These are phyloP conservation scores for Manacus vitellinus DNA, from an alignment of 2,113 vertebrate species.

Conservation along the genomic window DNA sequence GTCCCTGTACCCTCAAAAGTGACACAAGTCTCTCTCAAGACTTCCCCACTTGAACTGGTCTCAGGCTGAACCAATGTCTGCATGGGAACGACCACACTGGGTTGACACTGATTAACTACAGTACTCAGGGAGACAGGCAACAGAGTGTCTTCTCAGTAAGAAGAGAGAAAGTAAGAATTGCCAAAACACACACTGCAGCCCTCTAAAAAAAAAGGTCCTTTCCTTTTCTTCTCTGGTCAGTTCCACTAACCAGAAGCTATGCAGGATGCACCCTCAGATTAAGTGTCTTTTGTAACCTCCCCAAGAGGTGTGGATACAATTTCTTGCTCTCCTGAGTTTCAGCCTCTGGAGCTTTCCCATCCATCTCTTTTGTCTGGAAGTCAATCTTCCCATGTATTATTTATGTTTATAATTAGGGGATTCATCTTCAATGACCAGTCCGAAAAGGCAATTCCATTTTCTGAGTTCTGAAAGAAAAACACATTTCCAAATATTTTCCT, in stretches of 20 bases:
- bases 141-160: not conserved
- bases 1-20: not conserved
- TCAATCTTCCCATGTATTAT: slow-evolving; percentile 15
- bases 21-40: not conserved
- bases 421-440: not conserved
- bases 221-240: not conserved
- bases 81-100: not conserved
- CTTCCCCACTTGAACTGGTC: not conserved
- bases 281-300: not conserved
- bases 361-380: not conserved
- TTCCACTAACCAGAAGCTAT: not conserved
- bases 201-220: not conserved
- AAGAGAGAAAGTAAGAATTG: not conserved
- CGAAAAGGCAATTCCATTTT: slow-evolving; percentile 18
- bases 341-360: not conserved
- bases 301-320: not conserved
- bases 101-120: not conserved
- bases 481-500: not conserved
- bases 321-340: not conserved
- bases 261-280: not conserved
- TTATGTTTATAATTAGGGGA: slow-evolving; percentile 27
- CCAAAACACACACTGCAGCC: not conserved
- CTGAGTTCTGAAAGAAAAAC: not conserved
- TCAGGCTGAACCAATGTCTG: not conserved
- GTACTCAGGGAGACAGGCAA: fast-evolving